Evolutionary conservation across 2,113 vertebrate species (phyloP), one percentile per base, ranked within the genome.

Genomic region (Brachypteracias leptosomus): DNA sequence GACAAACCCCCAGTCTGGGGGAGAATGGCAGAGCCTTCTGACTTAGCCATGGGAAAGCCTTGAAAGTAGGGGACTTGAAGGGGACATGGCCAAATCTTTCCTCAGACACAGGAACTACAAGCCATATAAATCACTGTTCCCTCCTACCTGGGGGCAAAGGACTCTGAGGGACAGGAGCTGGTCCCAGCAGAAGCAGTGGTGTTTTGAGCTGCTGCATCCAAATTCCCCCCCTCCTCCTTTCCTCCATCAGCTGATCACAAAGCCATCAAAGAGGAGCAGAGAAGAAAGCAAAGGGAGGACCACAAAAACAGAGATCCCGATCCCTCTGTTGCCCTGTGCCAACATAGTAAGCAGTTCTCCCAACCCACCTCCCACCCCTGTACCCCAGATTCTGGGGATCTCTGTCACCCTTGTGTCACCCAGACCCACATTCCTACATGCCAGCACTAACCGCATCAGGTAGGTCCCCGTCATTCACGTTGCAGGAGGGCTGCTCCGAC

Each of bases 371-470:
- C 33, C 17, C 22, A 42, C 5, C 8, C 5, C 26, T 42, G 2
- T 11, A 44, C 20, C 46, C 82, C 3, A 0, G 36, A 68, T 40
- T 4, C 0, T 6, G 16, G 28, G 31, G 3, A 21, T 62, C 17
- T 80, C 67, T 29, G 13, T 28, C 22, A 29, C 3, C 47, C 38
- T 28, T 51, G 38, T 20, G 21, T 44, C 72, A 36, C 47, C 75
- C 63, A 70, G 55, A 14, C 33, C 81, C 38, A 44, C 51, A 21
- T 6, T 88, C 82, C 90, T 74, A 73, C 85, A 70, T 77, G 54
- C 51, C 86, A 90, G 28, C 83, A 96, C 96, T 96, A 92, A 95
- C 94, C 95, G 19, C 61, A 54, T 95, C 86, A 0, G 35, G 61
- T 52, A 94, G 81, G 38, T 96, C 91, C 28, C 28, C 80, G 0